phyloP scores from a whole-genome alignment of 2,888 invertebrate genomes.

The Tachystola acroxantha region DNA sequence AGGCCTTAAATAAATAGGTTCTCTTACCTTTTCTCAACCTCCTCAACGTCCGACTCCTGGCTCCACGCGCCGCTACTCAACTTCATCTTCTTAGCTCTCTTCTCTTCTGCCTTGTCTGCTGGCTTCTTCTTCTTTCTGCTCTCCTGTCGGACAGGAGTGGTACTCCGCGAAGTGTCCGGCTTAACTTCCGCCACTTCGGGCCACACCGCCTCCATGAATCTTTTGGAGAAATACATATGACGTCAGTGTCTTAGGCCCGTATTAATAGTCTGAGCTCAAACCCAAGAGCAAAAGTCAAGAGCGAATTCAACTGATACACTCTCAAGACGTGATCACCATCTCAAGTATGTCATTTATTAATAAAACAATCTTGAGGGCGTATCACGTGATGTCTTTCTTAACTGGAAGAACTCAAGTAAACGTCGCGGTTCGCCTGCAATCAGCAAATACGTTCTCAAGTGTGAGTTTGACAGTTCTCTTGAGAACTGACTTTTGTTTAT shows the following conservation, averaged over 20 bases:
- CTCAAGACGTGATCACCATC: no score
- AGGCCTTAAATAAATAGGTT: no score
- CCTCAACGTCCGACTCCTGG: conserved; percentile 61
- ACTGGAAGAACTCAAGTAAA: no score
- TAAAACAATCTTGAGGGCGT: no score
- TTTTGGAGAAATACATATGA: conserved; percentile 14
- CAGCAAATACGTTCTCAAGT: no score
- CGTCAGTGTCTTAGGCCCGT: neutral
- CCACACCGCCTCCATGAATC: conserved; percentile 71
- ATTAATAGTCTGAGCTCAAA: neutral
- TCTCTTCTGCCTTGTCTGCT: conserved; percentile 24
- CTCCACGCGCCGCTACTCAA: conserved; percentile 63
- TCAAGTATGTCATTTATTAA: no score
- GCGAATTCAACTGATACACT: no score
- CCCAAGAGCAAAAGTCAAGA: no score
- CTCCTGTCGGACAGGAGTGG: conserved; percentile 28
- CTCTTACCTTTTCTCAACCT: conserved; percentile 23
- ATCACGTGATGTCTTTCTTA: no score
- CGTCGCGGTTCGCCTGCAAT: no score
- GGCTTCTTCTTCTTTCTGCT: conserved; percentile 24
- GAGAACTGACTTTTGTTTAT: no score
- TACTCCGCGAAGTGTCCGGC: conserved; percentile 27
- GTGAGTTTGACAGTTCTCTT: no score
- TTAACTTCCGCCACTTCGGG: conserved; percentile 45
- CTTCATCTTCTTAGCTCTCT: conserved; percentile 40